Percentiles rank a stretch among this genome's conserved stretches.
These are phyloP conservation scores for Idaea straminata DNA, from an alignment of 2,888 invertebrate species.

Conservation along the genomic window DNA sequence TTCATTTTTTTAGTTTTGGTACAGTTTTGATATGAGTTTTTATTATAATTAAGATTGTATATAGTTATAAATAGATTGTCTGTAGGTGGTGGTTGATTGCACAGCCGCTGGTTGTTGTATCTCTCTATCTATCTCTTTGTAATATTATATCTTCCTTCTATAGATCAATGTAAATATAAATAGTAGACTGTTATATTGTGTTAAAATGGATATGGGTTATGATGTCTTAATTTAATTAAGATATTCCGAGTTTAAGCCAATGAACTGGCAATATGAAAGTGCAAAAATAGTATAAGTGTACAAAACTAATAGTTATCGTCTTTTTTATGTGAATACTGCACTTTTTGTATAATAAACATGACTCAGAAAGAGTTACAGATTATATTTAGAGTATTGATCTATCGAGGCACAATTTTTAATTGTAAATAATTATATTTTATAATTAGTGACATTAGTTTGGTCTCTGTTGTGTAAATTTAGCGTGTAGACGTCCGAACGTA, in stretches of 20 bases:
- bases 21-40: background rate
- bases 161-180: constrained; percentile 67
- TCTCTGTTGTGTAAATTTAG: constrained; percentile 58
- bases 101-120: constrained; percentile 43
- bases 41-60: constrained; percentile 21
- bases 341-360: constrained; percentile 67
- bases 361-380: constrained; percentile 63
- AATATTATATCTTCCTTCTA: constrained; percentile 65
- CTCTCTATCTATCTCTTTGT: constrained; percentile 49
- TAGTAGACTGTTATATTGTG: constrained; percentile 59
- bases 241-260: constrained; percentile 78
- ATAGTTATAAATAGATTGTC: constrained; percentile 27
- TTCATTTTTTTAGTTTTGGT: background rate
- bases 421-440: constrained; percentile 62
- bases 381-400: constrained; percentile 59
- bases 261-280: constrained; percentile 75
- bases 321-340: constrained; percentile 74
- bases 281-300: constrained; percentile 78
- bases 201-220: constrained; percentile 67
- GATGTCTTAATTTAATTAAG: constrained; percentile 77
- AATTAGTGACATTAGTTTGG: constrained; percentile 64
- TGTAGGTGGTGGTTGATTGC: constrained; percentile 39
- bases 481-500: constrained; percentile 23
- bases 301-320: constrained; percentile 67
- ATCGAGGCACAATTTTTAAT: constrained; percentile 74